Conservation (phyloP, 2,113 vertebrate species). For the Xiphophorus hellerii region DNA sequence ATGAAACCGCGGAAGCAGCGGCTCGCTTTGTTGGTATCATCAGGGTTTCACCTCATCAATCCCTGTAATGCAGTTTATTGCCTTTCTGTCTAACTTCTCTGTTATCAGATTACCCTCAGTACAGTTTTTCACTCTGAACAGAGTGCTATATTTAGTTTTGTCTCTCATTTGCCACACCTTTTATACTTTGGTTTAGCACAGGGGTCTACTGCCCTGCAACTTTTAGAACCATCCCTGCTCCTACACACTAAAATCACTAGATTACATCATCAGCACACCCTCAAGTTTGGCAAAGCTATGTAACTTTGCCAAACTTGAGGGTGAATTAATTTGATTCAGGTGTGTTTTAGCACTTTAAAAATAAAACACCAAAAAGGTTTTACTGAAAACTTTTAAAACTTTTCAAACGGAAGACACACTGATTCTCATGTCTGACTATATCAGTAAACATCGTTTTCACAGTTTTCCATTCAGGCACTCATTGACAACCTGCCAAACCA, state of each 20-base stretch:
- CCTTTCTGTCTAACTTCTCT: conserved; percentile 65
- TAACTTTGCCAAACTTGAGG: no score
- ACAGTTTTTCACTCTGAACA: conserved; percentile 47
- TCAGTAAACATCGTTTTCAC: conserved; percentile 6
- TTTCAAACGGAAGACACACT: background rate
- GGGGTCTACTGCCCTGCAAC: no score
- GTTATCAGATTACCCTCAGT: conserved; percentile 58
- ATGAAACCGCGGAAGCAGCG: background rate
- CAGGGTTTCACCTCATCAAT: conserved; percentile 48
- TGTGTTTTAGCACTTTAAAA: no score
- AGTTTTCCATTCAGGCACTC: conserved; percentile 14
- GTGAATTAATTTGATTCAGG: no score
- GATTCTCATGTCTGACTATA: conserved; percentile 5
- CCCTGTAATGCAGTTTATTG: conserved; percentile 70
- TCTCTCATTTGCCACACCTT: conserved; percentile 34
- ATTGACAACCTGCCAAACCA: conserved; percentile 40
- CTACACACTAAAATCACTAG: no score
- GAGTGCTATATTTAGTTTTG: conserved; percentile 29
- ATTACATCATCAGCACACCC: no score
- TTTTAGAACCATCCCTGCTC: no score
- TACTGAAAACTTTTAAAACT: background rate
- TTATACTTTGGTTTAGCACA: background rate
- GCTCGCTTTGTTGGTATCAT: conserved; percentile 32
- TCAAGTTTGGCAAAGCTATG: no score
- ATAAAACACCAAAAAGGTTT: no score